Evolutionary conservation across 1,140 invertebrate species (phyloP).

Genomic region (Lepidurus apus): DNA sequence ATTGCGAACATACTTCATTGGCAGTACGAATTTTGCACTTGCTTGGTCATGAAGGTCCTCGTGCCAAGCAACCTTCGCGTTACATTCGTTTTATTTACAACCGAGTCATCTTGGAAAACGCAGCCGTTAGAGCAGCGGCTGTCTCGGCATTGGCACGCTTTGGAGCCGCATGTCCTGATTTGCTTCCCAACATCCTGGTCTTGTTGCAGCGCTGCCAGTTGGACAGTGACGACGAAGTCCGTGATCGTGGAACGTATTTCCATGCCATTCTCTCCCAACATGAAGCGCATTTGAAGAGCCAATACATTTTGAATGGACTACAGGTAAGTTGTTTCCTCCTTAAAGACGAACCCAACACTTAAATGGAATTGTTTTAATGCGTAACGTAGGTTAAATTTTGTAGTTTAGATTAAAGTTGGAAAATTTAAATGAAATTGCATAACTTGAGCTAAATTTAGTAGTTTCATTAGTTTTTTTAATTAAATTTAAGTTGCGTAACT

Average conservation of each 20-base stretch:
- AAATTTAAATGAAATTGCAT: slow-evolving; percentile 34
- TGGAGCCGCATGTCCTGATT: slow-evolving; percentile 86
- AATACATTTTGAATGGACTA: slow-evolving; percentile 73
- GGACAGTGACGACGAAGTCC: slow-evolving; percentile 96
- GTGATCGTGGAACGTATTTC: slow-evolving; percentile 97
- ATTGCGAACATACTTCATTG: slow-evolving; percentile 95
- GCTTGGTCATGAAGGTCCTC: slow-evolving; percentile 93
- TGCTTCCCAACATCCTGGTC: slow-evolving; percentile 78
- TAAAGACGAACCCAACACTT: background rate
- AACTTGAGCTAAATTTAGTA: slow-evolving; percentile 33
- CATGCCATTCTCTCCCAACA: slow-evolving; percentile 67
- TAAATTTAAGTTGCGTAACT: slow-evolving; percentile 20
- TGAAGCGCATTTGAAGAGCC: slow-evolving; percentile 63
- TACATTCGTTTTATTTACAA: slow-evolving; percentile 99
- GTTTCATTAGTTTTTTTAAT: slow-evolving; percentile 31
- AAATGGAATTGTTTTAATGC: too few species aligned
- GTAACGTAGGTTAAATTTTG: slow-evolving; percentile 30
- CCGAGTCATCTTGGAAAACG: slow-evolving; percentile 92
- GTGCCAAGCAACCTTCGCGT: slow-evolving; percentile 83
- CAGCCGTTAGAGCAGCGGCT: slow-evolving; percentile 89
- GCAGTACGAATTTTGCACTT: slow-evolving; percentile 96
- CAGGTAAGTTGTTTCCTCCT: background rate
- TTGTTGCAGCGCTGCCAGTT: slow-evolving; percentile 81
- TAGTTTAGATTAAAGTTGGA: slow-evolving; percentile 34
- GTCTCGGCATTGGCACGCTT: slow-evolving; percentile 96